Percentiles rank a stretch among this genome's conserved stretches.
phyloP scores from a whole-genome alignment of 2,888 invertebrate species.

The Aethes cnicana region DNA sequence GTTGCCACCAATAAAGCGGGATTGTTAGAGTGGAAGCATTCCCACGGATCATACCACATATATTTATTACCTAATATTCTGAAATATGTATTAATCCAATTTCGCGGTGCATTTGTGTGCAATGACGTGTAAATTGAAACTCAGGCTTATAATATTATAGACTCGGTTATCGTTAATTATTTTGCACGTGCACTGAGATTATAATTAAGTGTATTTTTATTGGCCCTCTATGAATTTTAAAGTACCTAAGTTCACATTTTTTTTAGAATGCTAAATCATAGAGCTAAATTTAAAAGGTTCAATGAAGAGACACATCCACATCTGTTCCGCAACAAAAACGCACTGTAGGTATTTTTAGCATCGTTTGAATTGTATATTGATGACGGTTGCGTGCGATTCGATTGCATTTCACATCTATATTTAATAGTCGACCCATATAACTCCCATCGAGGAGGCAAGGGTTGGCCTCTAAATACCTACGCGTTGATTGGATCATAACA shows the following conservation, averaged over 20 bases:
- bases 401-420: constrained; percentile 2
- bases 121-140: no score
- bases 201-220: no score
- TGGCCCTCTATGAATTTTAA: no score
- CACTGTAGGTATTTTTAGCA: constrained; percentile 2
- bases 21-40: no score
- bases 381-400: background rate
- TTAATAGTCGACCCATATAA: constrained; percentile 12
- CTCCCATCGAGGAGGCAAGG: constrained; percentile 11
- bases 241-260: background rate
- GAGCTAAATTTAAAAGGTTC: background rate
- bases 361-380: constrained; percentile 1
- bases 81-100: no score
- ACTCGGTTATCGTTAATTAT: no score
- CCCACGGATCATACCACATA: no score
- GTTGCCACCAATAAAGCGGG: no score
- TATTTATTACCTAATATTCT: no score
- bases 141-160: no score
- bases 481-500: constrained; percentile 5
- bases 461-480: constrained; percentile 10
- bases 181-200: no score
- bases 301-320: background rate
- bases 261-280: background rate
- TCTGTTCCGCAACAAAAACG: constrained; percentile 5
- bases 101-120: no score